Percentiles rank a stretch among this genome's conserved stretches.
These are phyloP conservation scores for Arothron firmamentum DNA, from an alignment of 2,113 vertebrate species.

Conservation along the genomic window DNA sequence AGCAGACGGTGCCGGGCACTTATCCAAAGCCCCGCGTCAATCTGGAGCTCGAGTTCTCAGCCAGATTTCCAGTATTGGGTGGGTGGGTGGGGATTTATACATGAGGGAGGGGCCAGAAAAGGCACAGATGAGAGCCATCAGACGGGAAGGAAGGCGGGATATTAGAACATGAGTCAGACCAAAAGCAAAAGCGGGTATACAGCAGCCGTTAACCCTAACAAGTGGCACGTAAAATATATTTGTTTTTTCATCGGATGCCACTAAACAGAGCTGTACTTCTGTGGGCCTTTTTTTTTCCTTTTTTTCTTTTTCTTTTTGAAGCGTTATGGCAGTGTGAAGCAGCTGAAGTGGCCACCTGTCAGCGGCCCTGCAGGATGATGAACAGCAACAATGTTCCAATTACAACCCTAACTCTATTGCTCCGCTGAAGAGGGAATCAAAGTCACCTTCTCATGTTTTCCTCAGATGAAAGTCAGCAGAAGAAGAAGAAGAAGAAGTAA, in stretches of 20 bases:
- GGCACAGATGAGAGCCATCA: too few relatives aligned
- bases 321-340: slow-evolving; percentile 11
- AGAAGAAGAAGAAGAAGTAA: not conserved
- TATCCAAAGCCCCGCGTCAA: too few relatives aligned
- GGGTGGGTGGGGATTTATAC: too few relatives aligned
- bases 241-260: not conserved
- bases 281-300: slow-evolving; percentile 5
- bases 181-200: too few relatives aligned
- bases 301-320: slow-evolving; percentile 2
- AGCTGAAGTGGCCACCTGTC: slow-evolving; percentile 18
- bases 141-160: too few relatives aligned
- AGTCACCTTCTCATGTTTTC: slow-evolving; percentile 1
- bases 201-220: not conserved
- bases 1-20: too few relatives aligned
- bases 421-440: slow-evolving; percentile 14
- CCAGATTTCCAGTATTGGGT: too few relatives aligned
- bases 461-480: slow-evolving; percentile 11
- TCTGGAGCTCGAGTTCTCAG: too few relatives aligned
- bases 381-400: slow-evolving; percentile 22
- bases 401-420: slow-evolving; percentile 13
- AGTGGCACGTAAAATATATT: not conserved
- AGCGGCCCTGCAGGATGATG: slow-evolving; percentile 5
- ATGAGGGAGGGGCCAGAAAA: too few relatives aligned
- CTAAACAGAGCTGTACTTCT: not conserved
- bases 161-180: too few relatives aligned